phyloP scores from a whole-genome alignment of 2,113 vertebrate species.

The Verasper variegatus region DNA sequence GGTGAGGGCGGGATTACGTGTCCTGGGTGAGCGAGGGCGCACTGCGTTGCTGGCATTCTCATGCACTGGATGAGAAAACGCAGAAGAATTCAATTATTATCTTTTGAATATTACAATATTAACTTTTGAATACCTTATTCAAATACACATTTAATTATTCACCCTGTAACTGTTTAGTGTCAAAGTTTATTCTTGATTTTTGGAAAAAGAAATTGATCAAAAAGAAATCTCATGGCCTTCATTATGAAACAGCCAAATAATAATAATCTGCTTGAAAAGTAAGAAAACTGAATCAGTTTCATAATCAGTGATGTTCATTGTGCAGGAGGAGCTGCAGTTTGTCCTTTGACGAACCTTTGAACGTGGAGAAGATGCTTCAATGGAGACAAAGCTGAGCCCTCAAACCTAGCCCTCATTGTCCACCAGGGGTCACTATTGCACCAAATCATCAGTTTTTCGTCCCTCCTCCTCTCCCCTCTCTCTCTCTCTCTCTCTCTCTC shows the following conservation, averaged over 20 bases:
- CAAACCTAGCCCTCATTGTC: conserved; percentile 1
- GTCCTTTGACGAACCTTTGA: neutral
- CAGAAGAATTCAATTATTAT: too few species aligned
- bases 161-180: conserved; percentile 11
- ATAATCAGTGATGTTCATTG: neutral
- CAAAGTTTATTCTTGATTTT: neutral
- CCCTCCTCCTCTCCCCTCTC: neutral
- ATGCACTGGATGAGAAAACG: too few species aligned
- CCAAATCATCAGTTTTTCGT: conserved; percentile 43
- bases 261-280: too few species aligned
- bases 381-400: too few species aligned
- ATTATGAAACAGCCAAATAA: too few species aligned
- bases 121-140: too few species aligned
- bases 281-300: neutral
- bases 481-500: neutral
- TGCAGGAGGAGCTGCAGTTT: neutral
- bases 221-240: too few species aligned
- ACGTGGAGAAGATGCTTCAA: neutral
- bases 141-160: too few species aligned
- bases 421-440: conserved; percentile 82
- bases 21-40: conserved; percentile 26
- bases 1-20: conserved; percentile 54
- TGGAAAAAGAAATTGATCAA: too few species aligned
- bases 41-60: too few species aligned
- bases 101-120: too few species aligned